Base-by-base conservation (phyloP, 2,888 invertebrate species). In the Congeria kusceri region DNA sequence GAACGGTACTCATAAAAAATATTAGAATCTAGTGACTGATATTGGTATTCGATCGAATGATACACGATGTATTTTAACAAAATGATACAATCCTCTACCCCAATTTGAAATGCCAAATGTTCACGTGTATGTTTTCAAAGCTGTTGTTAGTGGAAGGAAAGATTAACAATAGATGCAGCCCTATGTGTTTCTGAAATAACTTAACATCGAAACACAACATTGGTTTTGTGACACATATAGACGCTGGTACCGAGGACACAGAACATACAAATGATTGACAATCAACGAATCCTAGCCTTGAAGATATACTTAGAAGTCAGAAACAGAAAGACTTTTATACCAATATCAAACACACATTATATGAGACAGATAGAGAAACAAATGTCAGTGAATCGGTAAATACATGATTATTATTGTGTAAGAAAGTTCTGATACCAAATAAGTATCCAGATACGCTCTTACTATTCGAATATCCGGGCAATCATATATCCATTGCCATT, bases 271-370 rank as follows among this genome's bases (percentile, higher is more conserved):
- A 27, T 58, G 64, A 58, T 57, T 72, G 71, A 72, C 71, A 46
- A 58, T 29, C 28, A 64, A 47, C 13, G 56, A 46, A 23, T 57
- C 64, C 57, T 15, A 28, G 58, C 27, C 27, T 29, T 58, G 53
- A 58, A 44, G 20, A 53, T 47, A 64, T 57, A 64, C 44, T 64
- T 46, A 64, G 63, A 44, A 59, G 47, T 39, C 39, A 58, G 59
- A 65, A n/a, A 58, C 44, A 65, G 62, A 64, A 57, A 59, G 39
- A 56, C n/a, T 32, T 57, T 57, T 58, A 47, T 72, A 72, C 71
- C 71, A 72, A 72, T 72, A 72, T 72, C 71, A 72, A 58, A 64
- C 71, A 72, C 70, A 63, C 56, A 66, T 39, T 32, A 39, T 57
- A 25, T 3, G 25, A 7, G 1, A 39, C 39, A 39, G 39, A 7